These are phyloP conservation scores for Heliconius aoede DNA, from an alignment of 2,888 invertebrate genomes.

Conservation along the genomic window DNA sequence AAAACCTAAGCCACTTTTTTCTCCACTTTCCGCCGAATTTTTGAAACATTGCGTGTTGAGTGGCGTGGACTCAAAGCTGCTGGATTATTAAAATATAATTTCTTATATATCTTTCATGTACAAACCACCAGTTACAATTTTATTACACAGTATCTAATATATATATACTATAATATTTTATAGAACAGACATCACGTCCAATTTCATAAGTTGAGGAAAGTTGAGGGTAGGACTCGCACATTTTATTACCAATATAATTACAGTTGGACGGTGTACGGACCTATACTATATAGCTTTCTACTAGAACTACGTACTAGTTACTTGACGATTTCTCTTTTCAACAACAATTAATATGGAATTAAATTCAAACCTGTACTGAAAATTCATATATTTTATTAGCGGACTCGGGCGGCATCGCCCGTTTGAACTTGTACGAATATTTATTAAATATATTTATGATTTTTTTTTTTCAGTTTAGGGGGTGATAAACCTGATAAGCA, in stretches of 20 bases:
- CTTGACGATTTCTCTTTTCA: conserved; percentile 14
- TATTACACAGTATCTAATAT: no score
- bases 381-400: neutral
- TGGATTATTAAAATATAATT: no score
- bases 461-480: no score
- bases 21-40: neutral
- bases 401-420: no score
- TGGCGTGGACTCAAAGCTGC: no score
- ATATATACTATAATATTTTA: neutral
- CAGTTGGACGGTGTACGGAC: neutral
- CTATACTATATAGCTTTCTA: conserved; percentile 20
- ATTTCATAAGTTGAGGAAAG: conserved; percentile 20
- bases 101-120: no score
- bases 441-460: no score
- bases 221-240: conserved; percentile 26
- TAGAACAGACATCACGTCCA: neutral
- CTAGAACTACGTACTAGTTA: conserved; percentile 6
- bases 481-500: no score
- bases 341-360: neutral
- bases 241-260: conserved; percentile 22
- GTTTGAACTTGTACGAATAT: no score
- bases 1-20: neutral
- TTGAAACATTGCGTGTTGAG: no score
- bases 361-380: neutral
- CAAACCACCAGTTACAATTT: no score